Evolutionary conservation across 2,888 invertebrate genomes (phyloP).

Genomic region (Leptinotarsa haldemani): DNA sequence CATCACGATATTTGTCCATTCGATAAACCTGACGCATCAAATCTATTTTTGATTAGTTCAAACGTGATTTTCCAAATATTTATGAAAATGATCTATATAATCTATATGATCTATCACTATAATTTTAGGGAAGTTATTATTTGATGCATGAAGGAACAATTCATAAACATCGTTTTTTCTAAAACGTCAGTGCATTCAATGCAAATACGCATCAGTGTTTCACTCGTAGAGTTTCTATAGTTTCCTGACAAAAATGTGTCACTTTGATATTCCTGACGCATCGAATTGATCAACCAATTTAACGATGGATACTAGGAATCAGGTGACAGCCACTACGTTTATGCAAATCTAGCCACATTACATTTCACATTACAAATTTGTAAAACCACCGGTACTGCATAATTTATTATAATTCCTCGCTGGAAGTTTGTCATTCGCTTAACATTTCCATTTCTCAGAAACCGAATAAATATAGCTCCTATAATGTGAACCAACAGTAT

Average conservation of each 20-base stretch:
- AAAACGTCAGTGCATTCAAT: too few relatives aligned
- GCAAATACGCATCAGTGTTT: too few relatives aligned
- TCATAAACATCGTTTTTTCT: too few relatives aligned
- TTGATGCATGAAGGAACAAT: too few relatives aligned
- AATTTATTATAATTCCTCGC: constrained; percentile 24
- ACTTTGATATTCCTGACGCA: not conserved
- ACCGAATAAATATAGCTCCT: constrained; percentile 40
- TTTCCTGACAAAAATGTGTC: too few relatives aligned
- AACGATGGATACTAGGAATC: constrained; percentile 14
- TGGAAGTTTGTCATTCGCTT: constrained; percentile 31
- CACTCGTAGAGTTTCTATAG: too few relatives aligned
- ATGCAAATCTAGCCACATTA: constrained; percentile 12
- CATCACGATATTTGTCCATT: constrained; percentile 22
- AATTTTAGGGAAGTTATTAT: too few relatives aligned
- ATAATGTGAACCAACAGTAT: constrained; percentile 38
- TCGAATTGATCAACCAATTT: not conserved
- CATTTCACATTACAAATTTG: constrained; percentile 22
- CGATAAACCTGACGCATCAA: too few relatives aligned
- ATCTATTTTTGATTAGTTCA: too few relatives aligned
- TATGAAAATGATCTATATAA: too few relatives aligned
- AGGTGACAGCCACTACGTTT: constrained; percentile 14
- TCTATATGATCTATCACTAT: too few relatives aligned
- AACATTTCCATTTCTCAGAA: constrained; percentile 42
- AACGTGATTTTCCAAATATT: too few relatives aligned
- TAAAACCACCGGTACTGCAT: constrained; percentile 16